phyloP scores from a whole-genome alignment of 2,888 invertebrate genomes.

The Phoenoteleia sp. region DNA sequence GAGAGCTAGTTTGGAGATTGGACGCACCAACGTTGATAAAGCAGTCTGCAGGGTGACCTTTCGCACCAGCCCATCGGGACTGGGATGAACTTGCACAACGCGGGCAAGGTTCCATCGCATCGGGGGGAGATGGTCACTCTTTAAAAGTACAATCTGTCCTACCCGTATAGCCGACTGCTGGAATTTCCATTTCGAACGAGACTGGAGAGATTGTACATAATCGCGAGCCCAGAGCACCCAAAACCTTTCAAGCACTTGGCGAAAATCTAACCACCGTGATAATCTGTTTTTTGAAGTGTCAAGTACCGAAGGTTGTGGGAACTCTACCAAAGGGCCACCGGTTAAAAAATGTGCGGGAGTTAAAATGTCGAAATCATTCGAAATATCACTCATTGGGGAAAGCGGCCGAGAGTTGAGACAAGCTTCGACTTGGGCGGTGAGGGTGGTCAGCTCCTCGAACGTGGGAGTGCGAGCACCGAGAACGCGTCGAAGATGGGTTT shows the following conservation, averaged over 20 bases:
- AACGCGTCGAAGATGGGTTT: too few species aligned
- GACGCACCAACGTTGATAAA: too few species aligned
- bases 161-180: neutral
- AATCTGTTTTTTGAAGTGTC: neutral
- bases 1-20: too few species aligned
- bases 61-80: conserved; percentile 14
- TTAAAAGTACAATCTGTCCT: conserved; percentile 17
- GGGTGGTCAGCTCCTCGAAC: neutral
- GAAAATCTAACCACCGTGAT: neutral
- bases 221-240: neutral
- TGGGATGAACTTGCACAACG: neutral
- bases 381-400: neutral
- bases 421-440: neutral
- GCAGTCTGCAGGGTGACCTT: too few species aligned
- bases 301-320: neutral
- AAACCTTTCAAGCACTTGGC: neutral
- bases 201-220: conserved; percentile 21
- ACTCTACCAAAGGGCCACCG: neutral
- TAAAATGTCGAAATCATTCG: neutral
- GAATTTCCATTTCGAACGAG: conserved; percentile 10
- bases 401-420: conserved; percentile 9
- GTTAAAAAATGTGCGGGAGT: conserved; percentile 14
- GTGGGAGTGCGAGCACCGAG: too few species aligned
- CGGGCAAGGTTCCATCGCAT: conserved; percentile 17
- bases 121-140: conserved; percentile 10